A percentile compares a stretch with the other conserved stretches of the same genome.
Conservation (phyloP, 2,113 vertebrate genomes). For the Leucoraja erinaceus region DNA sequence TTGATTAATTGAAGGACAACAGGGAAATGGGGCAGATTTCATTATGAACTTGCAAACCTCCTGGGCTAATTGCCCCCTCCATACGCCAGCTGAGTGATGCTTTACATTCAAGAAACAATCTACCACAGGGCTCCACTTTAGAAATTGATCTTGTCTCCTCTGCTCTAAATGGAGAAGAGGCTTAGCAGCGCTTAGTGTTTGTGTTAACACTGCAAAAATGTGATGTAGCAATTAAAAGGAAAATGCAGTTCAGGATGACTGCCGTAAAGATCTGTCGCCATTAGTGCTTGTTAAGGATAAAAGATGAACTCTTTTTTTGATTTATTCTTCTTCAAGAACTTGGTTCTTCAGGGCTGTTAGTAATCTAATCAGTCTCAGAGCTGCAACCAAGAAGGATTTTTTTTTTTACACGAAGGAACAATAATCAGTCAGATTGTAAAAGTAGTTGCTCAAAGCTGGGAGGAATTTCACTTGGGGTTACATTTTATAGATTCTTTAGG, state of each 20-base stretch:
- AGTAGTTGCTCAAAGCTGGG: not conserved
- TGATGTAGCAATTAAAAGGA: not conserved
- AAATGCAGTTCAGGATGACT: slow-evolving; percentile 19
- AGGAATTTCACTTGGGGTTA: slow-evolving; percentile 22
- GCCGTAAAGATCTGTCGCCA: slow-evolving; percentile 8
- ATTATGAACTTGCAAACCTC: not conserved
- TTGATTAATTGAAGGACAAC: not conserved
- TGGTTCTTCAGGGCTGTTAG: not conserved
- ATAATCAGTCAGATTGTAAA: slow-evolving; percentile 10
- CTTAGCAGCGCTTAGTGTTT: not conserved
- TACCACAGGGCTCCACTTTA: not conserved
- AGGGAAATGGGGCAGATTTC: not conserved
- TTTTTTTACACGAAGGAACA: slow-evolving; percentile 23
- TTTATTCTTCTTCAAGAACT: slow-evolving; percentile 17
- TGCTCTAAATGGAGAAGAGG: not conserved
- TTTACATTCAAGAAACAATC: not conserved
- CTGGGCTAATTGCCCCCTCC: not conserved
- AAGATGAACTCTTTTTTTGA: not conserved
- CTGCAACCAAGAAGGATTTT: not conserved
- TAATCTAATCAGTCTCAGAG: slow-evolving; percentile 24
- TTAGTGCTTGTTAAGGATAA: slow-evolving; percentile 29
- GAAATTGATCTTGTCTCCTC: not conserved
- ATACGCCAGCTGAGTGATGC: not conserved
- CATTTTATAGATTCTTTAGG: not conserved
- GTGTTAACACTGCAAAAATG: slow-evolving; percentile 8